Evolutionary conservation across 2,113 vertebrate genomes (phyloP).

Genomic region (Scolopax mira): DNA sequence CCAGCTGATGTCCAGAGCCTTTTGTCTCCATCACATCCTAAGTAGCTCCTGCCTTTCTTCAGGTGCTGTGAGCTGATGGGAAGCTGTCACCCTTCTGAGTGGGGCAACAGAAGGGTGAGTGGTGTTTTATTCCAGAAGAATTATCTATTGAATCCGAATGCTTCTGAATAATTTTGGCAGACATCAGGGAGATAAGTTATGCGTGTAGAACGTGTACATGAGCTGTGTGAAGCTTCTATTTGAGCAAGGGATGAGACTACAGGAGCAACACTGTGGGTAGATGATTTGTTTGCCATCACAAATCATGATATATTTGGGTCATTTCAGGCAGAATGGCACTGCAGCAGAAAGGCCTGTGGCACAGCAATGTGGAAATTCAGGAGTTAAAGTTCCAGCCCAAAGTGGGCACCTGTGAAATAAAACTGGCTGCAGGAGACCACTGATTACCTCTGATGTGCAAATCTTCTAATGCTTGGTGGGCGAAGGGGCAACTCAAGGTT

Average conservation of each 20-base stretch:
- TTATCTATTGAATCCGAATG: background rate
- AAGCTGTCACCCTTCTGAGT: background rate
- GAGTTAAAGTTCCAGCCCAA: background rate
- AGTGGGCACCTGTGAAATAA: background rate
- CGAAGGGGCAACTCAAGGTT: background rate
- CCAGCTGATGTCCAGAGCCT: background rate
- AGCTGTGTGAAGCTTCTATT: too few relatives aligned
- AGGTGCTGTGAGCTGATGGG: accelerated
- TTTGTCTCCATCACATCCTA: too few relatives aligned
- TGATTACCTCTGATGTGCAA: accelerated
- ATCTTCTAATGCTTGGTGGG: background rate
- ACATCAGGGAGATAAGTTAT: background rate
- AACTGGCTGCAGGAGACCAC: background rate
- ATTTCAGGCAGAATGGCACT: background rate
- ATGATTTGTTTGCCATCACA: background rate
- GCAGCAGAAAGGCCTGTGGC: background rate
- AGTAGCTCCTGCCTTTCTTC: background rate
- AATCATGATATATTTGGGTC: accelerated
- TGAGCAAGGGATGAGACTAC: background rate
- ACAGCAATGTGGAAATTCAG: background rate
- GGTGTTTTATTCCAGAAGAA: background rate
- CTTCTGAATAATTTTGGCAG: background rate
- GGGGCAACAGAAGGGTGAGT: background rate
- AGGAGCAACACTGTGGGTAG: background rate
- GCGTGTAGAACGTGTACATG: accelerated